Percentiles rank a stretch among this genome's conserved stretches.
Evolutionary conservation across 2,888 invertebrate species (phyloP).

Genomic region (Linnaemya vulpina): DNA sequence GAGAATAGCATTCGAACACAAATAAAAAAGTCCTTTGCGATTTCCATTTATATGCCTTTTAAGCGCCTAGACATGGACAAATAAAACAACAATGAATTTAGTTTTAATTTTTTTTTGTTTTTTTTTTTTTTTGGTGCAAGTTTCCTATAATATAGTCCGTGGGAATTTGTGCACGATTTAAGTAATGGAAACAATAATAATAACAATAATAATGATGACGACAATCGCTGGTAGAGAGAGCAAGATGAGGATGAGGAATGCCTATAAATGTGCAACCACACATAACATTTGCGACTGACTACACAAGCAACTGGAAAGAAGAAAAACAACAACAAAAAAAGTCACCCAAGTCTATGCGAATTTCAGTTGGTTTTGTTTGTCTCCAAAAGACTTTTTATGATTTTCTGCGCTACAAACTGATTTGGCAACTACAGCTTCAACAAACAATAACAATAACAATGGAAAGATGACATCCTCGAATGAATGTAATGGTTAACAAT

Average conservation of each 20-base stretch:
- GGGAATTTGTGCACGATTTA: constrained; percentile 72
- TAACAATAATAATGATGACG: constrained; percentile 53
- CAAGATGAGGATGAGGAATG: constrained; percentile 32
- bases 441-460: constrained; percentile 63
- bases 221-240: constrained; percentile 1
- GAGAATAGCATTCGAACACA: constrained; percentile 33
- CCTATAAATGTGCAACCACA: constrained; percentile 68
- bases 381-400: constrained; percentile 39
- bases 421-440: constrained; percentile 28
- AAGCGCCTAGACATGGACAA: constrained; percentile 55
- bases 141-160: constrained; percentile 69
- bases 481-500: constrained; percentile 73
- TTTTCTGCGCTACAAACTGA: constrained; percentile 37
- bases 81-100: constrained; percentile 51
- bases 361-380: constrained; percentile 14
- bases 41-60: constrained; percentile 53
- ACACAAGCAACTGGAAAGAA: constrained; percentile 15
- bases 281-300: constrained; percentile 52
- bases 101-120: not conserved
- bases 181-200: constrained; percentile 65
- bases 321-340: constrained; percentile 35
- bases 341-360: constrained; percentile 39
- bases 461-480: constrained; percentile 69
- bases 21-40: constrained; percentile 59
- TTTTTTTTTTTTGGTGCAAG: not conserved